Conservation (phyloP, 1,140 invertebrate species). For the Anastrepha ludens region DNA sequence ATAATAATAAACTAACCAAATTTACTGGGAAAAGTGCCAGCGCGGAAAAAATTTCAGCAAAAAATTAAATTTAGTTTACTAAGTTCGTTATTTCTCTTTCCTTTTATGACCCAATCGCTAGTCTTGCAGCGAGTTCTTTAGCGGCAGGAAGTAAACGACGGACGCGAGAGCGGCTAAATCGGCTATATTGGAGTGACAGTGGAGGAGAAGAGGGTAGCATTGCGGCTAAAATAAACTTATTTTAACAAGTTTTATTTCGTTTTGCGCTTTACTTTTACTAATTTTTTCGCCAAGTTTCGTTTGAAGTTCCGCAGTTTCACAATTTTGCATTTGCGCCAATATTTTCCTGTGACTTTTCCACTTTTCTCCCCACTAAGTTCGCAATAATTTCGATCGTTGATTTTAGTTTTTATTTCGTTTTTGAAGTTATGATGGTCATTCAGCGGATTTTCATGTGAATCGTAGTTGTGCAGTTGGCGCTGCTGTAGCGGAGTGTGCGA, state of each 20-base stretch:
- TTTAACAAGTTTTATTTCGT: conserved; percentile 46
- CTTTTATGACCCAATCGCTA: conserved; percentile 29
- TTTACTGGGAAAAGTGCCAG: conserved; percentile 25
- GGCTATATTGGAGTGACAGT: background rate
- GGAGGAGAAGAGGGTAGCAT: background rate
- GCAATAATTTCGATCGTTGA: conserved; percentile 35
- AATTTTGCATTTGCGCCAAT: conserved; percentile 30
- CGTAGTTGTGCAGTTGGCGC: background rate
- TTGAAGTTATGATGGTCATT: background rate
- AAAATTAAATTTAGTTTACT: conserved; percentile 42
- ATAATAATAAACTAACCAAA: conserved; percentile 50
- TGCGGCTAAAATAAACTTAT: background rate
- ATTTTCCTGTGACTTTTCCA: conserved; percentile 45
- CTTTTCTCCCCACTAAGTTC: conserved; percentile 45
- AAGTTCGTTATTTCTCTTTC: conserved; percentile 46
- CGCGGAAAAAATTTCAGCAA: background rate
- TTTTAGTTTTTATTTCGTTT: conserved; percentile 10
- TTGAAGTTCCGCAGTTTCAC: conserved; percentile 16
- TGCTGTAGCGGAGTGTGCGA: too few relatives aligned
- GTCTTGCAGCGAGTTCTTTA: background rate
- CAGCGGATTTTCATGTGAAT: background rate
- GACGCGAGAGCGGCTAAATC: background rate
- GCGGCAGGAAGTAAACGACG: background rate
- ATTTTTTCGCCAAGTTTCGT: conserved; percentile 18
- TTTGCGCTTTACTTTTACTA: conserved; percentile 5